Evolutionary conservation across 2,797 vertebrate genomes (phyloP), one percentile per base, ranked within the genome.

Genomic region (Chelmon rostratus): DNA sequence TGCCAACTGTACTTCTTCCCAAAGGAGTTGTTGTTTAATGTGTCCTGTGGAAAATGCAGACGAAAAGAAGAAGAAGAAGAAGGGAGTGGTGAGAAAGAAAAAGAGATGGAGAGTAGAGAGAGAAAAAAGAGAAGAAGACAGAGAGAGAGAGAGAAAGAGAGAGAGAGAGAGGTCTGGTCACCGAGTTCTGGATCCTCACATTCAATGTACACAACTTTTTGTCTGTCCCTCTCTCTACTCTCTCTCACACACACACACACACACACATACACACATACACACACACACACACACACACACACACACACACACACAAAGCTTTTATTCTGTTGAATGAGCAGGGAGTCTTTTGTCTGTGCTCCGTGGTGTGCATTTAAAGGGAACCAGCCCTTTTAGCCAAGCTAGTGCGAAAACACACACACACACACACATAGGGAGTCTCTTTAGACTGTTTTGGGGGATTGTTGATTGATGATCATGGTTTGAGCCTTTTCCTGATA

Each of bases 1-100:
- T 99, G 98, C 98, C 98, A 99, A 83, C 97, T 99, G 96, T 97
- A 98, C 89, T 99, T 99, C 95, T 99, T 99, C 76, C 96, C 98
- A 75, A 98, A 94, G 68, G 98, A 98, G 94, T 99, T 99, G 94
- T 99, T 99, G 94, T 99, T 99, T 89, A 99, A 90, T 4, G 97
- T 98, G 96, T 99, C 98, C 98, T 99, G 92, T 70, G 94, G 52
- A 79, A 59, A 83, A 83, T 12, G 28, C 5, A 79, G 72, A 44
- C 54, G 46, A 64, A 42, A 40, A 70, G 35, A 61, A 33, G 46
- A 62, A 33, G 46, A 62, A 37, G 38, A 66, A 53, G 47, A 40
- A 33, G 69, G 56, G 78, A 63, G 66, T 72, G 38, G 31, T 25
- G 65, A 80, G 65, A 70, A 38, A 73, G 61, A 57, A 49, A 67